Conservation (phyloP, 2,797 vertebrate species). For the Leuciscus waleckii region DNA sequence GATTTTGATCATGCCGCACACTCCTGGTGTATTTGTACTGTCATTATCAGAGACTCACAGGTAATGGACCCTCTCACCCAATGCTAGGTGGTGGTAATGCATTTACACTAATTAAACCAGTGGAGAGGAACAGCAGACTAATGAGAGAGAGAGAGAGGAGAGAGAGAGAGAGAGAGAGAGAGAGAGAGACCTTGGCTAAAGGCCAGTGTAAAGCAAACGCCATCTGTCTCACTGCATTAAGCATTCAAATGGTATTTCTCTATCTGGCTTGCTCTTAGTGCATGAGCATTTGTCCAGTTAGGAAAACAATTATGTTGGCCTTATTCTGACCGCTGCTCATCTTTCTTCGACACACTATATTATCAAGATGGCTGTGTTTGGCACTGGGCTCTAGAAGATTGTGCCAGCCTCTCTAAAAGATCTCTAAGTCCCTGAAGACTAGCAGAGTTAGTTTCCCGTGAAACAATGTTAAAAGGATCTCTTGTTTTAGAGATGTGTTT, state of each 20-base stretch:
- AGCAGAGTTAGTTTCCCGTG: constrained; percentile 25
- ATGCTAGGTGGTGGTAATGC: constrained; percentile 11
- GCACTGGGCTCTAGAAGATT: background rate
- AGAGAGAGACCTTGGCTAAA: constrained; percentile 21
- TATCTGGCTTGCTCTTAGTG: constrained; percentile 22
- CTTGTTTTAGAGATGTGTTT: constrained; percentile 6
- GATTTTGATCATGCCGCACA: background rate
- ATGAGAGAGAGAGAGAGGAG: background rate
- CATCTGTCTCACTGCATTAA: constrained; percentile 51
- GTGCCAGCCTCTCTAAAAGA: constrained; percentile 14
- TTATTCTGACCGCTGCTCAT: constrained; percentile 13
- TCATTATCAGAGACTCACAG: background rate
- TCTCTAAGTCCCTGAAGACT: constrained; percentile 17
- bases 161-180: background rate
- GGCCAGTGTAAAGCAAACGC: constrained; percentile 50
- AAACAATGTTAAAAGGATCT: background rate
- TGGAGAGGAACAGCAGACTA: constrained; percentile 11
- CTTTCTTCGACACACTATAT: constrained; percentile 13
- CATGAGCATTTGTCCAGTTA: constrained; percentile 28
- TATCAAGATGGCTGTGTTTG: constrained; percentile 25
- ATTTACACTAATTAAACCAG: constrained; percentile 19
- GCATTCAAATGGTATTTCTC: constrained; percentile 52
- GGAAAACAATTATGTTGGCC: constrained; percentile 18
- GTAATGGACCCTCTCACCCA: background rate
- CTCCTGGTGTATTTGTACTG: background rate